Percentiles rank a stretch among this genome's conserved stretches.
These are phyloP conservation scores for Vannuccia rotundouncinata DNA, from an alignment of 2,888 invertebrate species.

Conservation along the genomic window DNA sequence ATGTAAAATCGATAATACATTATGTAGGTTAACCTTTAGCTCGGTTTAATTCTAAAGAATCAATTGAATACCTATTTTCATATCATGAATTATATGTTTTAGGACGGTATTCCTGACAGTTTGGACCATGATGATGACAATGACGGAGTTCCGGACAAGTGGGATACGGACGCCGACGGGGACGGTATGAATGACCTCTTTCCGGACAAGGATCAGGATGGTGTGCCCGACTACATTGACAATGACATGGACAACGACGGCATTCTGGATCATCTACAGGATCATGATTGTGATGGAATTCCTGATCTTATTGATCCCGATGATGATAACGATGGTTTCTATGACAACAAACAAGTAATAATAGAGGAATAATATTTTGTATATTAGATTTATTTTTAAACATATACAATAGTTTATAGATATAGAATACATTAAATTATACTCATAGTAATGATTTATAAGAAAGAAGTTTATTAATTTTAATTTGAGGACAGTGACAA, in stretches of 20 bases:
- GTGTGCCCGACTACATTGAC: conserved; percentile 39
- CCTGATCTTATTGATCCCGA: conserved; percentile 43
- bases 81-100: neutral
- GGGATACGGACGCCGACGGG: conserved; percentile 42
- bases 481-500: conserved; percentile 42
- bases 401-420: neutral
- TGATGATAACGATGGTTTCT: conserved; percentile 41
- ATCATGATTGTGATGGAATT: conserved; percentile 49
- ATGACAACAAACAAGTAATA: conserved; percentile 39
- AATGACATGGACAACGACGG: conserved; percentile 43
- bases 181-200: conserved; percentile 39
- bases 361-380: neutral
- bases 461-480: neutral
- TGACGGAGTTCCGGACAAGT: conserved; percentile 42
- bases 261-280: conserved; percentile 46
- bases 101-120: conserved; percentile 46
- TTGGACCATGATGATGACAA: conserved; percentile 43
- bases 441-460: neutral
- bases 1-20: no score
- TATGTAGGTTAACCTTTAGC: no score
- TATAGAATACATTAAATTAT: neutral
- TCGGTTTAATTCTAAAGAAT: no score
- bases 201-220: conserved; percentile 46
- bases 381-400: neutral
- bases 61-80: no score